A percentile compares a stretch with the other conserved stretches of the same genome.
Conservation (phyloP, 2,113 vertebrate species). For the Mungos mungo region DNA sequence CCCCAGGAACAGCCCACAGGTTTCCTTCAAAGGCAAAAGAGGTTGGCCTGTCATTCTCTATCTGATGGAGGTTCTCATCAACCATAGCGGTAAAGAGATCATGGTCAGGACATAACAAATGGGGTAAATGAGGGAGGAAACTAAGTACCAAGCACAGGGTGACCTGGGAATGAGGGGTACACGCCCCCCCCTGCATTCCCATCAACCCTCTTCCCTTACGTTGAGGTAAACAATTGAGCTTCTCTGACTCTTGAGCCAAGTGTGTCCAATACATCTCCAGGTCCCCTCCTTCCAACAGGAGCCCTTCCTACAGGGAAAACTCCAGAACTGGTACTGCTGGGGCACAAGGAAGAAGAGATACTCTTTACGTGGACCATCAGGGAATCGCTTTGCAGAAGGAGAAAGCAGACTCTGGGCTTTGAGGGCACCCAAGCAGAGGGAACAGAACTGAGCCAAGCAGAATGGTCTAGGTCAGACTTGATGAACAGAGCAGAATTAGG, state of each 20-base stretch:
- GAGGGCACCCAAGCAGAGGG: not conserved
- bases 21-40: not conserved
- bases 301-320: not conserved
- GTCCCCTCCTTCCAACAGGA: not conserved
- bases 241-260: not conserved
- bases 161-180: not conserved
- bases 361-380: not conserved
- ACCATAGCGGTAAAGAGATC: not conserved
- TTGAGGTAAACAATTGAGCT: not conserved
- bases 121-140: not conserved
- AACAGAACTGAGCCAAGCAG: not conserved
- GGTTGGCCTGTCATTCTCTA: not conserved
- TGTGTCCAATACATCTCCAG: not conserved
- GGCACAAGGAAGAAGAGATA: too few species aligned
- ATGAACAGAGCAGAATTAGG: not conserved
- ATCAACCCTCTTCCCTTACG: not conserved
- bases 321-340: not conserved
- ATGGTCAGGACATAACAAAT: not conserved
- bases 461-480: too few species aligned
- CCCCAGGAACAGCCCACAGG: not conserved
- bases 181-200: not conserved
- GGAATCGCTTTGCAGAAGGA: not conserved
- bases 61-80: not conserved
- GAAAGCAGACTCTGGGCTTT: not conserved
- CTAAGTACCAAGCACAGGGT: not conserved